A percentile compares a stretch with the other conserved stretches of the same genome.
phyloP scores from a whole-genome alignment of 2,113 vertebrate genomes.

The Numida meleagris region DNA sequence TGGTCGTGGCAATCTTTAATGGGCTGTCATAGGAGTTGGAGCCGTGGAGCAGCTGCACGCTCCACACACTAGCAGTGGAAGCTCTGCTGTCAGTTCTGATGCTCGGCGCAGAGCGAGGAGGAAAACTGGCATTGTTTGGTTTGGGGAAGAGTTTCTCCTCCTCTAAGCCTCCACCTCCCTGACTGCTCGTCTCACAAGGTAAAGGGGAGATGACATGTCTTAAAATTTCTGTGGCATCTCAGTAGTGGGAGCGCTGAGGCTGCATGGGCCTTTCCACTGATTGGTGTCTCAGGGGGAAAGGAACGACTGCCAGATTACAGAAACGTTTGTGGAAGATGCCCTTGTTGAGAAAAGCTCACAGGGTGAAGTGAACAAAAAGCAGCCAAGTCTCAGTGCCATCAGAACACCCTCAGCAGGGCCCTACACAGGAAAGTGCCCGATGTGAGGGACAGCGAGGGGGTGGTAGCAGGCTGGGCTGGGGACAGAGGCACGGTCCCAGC shows the following conservation, averaged over 20 bases:
- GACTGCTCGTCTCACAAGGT: background rate
- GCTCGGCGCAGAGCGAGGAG: background rate
- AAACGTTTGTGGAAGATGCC: background rate
- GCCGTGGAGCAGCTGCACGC: background rate
- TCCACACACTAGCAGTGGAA: accelerated
- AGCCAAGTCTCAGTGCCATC: background rate
- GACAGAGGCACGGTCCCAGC: no score
- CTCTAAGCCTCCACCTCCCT: background rate
- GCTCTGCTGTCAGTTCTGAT: background rate
- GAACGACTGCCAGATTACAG: background rate
- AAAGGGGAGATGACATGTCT: background rate
- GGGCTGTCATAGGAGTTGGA: background rate
- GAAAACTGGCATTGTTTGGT: background rate
- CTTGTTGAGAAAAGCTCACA: background rate
- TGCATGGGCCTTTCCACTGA: background rate
- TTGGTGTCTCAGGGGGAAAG: background rate
- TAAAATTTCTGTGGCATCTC: background rate
- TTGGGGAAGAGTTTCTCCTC: background rate
- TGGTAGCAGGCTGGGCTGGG: accelerated
- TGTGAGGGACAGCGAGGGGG: accelerated
- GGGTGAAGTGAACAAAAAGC: background rate
- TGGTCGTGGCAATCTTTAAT: background rate
- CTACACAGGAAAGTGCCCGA: background rate
- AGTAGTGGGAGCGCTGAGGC: background rate
- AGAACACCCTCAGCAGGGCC: background rate